Evolutionary conservation across 2,797 vertebrate genomes (phyloP).

Genomic region (Psittacula echo): DNA sequence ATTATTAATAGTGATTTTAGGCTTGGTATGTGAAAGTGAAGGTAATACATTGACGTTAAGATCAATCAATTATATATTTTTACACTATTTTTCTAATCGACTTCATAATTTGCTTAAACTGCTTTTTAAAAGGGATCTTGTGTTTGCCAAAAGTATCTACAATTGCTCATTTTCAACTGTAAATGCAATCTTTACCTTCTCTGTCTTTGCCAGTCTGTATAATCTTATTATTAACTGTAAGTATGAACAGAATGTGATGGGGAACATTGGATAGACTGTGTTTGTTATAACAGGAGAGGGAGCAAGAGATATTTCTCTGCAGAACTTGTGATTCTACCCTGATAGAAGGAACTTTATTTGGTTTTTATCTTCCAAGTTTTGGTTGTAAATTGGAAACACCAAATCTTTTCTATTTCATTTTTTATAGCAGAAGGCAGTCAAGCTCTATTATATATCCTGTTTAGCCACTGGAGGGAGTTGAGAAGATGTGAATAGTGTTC

Average conservation of each 20-base stretch:
- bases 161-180: neutral
- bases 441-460: neutral
- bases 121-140: neutral
- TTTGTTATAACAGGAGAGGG: neutral
- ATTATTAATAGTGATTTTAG: neutral
- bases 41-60: neutral
- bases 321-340: neutral
- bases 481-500: neutral
- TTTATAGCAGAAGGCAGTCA: neutral
- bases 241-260: neutral
- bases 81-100: neutral
- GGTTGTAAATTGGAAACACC: neutral
- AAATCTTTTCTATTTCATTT: neutral
- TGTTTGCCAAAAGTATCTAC: neutral
- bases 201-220: neutral
- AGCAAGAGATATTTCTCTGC: neutral
- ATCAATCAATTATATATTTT: neutral
- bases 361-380: neutral
- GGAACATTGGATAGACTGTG: neutral
- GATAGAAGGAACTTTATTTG: neutral
- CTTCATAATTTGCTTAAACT: neutral
- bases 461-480: slow-evolving; percentile 65
- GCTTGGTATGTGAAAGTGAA: neutral
- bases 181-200: neutral
- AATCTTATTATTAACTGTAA: neutral